phyloP scores from a whole-genome alignment of 2,797 vertebrate genomes.

The Limosa lapponica region DNA sequence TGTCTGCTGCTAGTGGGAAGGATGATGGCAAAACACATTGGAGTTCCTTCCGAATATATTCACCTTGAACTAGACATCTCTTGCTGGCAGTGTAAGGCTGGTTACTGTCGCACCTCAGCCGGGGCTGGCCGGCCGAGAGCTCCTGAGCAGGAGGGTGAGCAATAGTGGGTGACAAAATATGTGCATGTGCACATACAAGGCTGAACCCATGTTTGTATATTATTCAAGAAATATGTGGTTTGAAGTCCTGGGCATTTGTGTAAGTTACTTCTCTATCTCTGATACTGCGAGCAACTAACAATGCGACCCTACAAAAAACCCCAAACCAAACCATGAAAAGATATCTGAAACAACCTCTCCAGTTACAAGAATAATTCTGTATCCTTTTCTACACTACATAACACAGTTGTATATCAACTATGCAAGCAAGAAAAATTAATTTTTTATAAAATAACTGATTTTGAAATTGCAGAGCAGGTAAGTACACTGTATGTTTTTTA shows the following conservation, averaged over 20 bases:
- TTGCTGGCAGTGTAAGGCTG: not conserved
- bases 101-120: not conserved
- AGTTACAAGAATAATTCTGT: not conserved
- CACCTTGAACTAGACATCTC: not conserved
- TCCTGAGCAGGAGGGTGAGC: not conserved
- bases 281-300: not conserved
- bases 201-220: not conserved
- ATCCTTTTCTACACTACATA: not conserved
- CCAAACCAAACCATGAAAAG: not conserved
- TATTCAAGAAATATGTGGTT: not conserved
- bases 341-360: not conserved
- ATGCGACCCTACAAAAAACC: rapidly evolving
- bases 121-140: rapidly evolving
- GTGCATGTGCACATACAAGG: not conserved
- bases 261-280: not conserved
- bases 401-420: not conserved
- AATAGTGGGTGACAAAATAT: not conserved
- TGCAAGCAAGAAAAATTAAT: not conserved
- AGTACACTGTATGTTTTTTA: not conserved
- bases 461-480: not conserved
- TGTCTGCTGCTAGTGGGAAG: not conserved
- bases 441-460: not conserved
- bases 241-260: not conserved
- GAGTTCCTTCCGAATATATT: not conserved
- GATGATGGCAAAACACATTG: not conserved